Base-by-base conservation (phyloP, 2,888 invertebrate genomes). In the Oxytorus armatus region DNA sequence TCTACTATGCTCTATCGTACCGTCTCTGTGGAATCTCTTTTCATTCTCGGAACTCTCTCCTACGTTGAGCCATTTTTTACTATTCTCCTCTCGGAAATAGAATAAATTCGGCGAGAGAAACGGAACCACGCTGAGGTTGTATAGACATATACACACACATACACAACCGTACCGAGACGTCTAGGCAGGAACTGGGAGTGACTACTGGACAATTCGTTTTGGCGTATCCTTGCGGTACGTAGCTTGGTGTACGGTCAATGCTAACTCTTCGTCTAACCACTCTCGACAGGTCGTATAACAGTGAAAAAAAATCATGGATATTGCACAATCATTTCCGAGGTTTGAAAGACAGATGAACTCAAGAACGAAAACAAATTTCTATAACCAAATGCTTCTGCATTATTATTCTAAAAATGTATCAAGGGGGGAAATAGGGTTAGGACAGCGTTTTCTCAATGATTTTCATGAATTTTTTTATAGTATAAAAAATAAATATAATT, bases 81-180 rank as follows among this genome's bases (percentile, higher is more conserved):
- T 42, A 47, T 42, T 23, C 42, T 59, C 16, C 8, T 21, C 74
- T 33, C 25, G 49, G 18, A 74, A 79, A 79, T 70, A 42, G 49
- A 75, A 79, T 79, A 70, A 74, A 79, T 79, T 79, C 11, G 21
- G 39, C 8, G 18, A 29, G 69, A 36, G 42, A 55, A 61, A 51
- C 51, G 25, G 49, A 63, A 42, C 25, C 59, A 44, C 49, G 59
- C 47, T 44, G 49, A 39, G 51, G 25, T 25, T n/a, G 47, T 39
- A 29, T 53, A 11, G 33, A 51, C 25, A 36, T 25, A 25, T 2
- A 18, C n/a, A 29, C 21, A n/a, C 1, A 23, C 10, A 69, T 14
- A 39, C 23, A 29, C 57, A 42, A 47, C 47, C 14, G 21, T 66
- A 49, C 18, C 11, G 11, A 16, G 25, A 63, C 8, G 66, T 66